Conservation (phyloP, 1,140 invertebrate genomes). For the Drosophila arawakana region DNA sequence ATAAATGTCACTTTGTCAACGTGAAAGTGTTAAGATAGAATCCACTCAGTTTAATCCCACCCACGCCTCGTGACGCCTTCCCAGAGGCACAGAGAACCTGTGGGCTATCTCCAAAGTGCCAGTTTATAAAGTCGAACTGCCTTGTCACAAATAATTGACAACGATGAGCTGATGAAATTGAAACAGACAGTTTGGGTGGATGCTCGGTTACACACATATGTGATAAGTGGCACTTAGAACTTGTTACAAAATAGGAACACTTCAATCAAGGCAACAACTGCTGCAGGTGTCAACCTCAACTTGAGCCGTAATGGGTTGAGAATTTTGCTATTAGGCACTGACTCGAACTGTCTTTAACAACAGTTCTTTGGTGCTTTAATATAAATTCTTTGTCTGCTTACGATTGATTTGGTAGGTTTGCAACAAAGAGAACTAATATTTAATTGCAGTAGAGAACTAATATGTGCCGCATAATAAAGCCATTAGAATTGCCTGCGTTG, state of each 20-base stretch:
- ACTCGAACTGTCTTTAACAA: too few species aligned
- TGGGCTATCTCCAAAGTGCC: constrained; percentile 59
- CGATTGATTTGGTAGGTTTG: not conserved
- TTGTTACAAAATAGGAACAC: constrained; percentile 2
- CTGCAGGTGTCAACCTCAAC: not conserved
- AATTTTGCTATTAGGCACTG: not conserved
- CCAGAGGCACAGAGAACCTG: constrained; percentile 20
- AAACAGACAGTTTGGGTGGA: constrained; percentile 53
- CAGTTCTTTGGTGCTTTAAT: too few species aligned
- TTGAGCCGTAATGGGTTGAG: not conserved
- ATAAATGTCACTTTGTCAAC: constrained; percentile 74
- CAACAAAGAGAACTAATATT: constrained; percentile 1
- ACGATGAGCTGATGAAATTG: constrained; percentile 64
- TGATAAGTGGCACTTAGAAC: not conserved
- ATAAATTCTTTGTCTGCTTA: not conserved
- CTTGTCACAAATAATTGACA: constrained; percentile 77
- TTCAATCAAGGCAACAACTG: not conserved
- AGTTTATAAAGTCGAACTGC: constrained; percentile 72
- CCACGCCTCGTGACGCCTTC: constrained; percentile 2
- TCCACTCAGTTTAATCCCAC: constrained; percentile 19
- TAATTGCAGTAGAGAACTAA: not conserved
- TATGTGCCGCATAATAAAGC: not conserved
- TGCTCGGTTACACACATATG: constrained; percentile 4
- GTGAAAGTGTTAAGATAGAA: constrained; percentile 57
- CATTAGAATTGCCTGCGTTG: constrained; percentile 1